These are phyloP conservation scores for Sebastes goodei DNA, from an alignment of 2,797 vertebrate species.

Conservation along the genomic window DNA sequence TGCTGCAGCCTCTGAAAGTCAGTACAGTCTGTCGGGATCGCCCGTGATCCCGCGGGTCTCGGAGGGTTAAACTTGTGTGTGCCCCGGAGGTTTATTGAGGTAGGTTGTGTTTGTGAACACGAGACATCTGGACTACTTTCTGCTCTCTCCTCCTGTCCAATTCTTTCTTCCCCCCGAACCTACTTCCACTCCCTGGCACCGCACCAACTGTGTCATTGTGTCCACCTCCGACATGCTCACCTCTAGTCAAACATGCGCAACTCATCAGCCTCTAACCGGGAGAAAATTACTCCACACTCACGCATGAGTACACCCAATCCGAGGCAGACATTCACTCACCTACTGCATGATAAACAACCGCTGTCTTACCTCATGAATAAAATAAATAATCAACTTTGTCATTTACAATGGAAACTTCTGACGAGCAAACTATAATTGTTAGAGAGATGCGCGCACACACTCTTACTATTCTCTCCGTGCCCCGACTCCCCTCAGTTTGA, in stretches of 20 bases:
- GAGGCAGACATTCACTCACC: constrained; percentile 38
- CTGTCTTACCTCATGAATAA: constrained; percentile 28
- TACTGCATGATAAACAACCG: constrained; percentile 39
- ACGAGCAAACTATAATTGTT: background rate
- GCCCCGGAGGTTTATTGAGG: background rate
- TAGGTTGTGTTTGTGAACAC: background rate
- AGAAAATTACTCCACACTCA: constrained; percentile 47
- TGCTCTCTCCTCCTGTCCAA: background rate
- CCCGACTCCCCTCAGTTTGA: background rate
- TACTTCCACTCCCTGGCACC: background rate
- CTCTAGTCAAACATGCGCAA: constrained; percentile 49
- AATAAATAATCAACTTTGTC: constrained; percentile 32
- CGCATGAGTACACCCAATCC: constrained; percentile 32
- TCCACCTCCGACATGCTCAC: constrained; percentile 52
- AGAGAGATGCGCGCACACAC: background rate
- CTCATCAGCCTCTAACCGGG: constrained; percentile 54
- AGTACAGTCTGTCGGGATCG: no score
- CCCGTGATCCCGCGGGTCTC: no score
- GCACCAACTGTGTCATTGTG: constrained; percentile 4
- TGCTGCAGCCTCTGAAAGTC: no score
- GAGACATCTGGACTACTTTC: constrained; percentile 25
- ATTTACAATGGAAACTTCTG: constrained; percentile 13
- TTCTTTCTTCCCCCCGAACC: background rate
- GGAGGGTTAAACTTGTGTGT: background rate
- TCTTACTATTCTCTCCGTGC: background rate